These are phyloP conservation scores for Phrynocephalus vlangalii DNA, from an alignment of 2,797 vertebrate species.

Conservation along the genomic window DNA sequence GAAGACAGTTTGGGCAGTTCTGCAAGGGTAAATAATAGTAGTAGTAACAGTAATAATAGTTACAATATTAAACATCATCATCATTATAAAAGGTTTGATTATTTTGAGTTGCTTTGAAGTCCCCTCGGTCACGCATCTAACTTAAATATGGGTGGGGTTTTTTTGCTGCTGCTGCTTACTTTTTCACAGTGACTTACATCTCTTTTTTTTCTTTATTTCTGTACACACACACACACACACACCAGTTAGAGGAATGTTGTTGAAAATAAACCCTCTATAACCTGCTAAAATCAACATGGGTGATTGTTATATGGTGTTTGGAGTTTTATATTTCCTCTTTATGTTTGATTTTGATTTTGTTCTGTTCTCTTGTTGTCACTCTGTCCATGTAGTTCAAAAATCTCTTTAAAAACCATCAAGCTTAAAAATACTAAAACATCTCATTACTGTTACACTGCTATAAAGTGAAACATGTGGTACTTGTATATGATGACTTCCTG, in stretches of 20 bases:
- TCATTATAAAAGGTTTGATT: neutral
- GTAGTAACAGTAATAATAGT: slow-evolving; percentile 17
- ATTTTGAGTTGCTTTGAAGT: slow-evolving; percentile 28
- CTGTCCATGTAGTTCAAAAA: slow-evolving; percentile 17
- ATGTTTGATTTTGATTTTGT: slow-evolving; percentile 15
- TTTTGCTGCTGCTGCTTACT: slow-evolving; percentile 32
- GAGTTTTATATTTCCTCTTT: slow-evolving; percentile 9
- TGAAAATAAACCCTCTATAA: slow-evolving; percentile 52
- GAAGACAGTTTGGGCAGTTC: slow-evolving; percentile 94
- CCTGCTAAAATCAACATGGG: slow-evolving; percentile 63
- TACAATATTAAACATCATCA: neutral
- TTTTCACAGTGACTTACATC: slow-evolving; percentile 15
- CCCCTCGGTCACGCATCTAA: slow-evolving; percentile 18
- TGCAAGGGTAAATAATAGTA: slow-evolving; percentile 88
- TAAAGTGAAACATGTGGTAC: neutral
- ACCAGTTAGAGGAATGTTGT: slow-evolving; percentile 34
- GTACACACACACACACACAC: slow-evolving; percentile 25
- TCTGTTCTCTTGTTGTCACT: slow-evolving; percentile 21
- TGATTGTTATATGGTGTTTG: slow-evolving; percentile 29
- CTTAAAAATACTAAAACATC: neutral
- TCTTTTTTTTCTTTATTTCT: slow-evolving; percentile 37
- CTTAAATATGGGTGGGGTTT: slow-evolving; percentile 32
- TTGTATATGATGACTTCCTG: slow-evolving; percentile 2
- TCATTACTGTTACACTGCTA: neutral
- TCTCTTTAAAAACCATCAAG: neutral